phyloP scores from a whole-genome alignment of 2,797 vertebrate species.

The Haliaeetus albicilla region DNA sequence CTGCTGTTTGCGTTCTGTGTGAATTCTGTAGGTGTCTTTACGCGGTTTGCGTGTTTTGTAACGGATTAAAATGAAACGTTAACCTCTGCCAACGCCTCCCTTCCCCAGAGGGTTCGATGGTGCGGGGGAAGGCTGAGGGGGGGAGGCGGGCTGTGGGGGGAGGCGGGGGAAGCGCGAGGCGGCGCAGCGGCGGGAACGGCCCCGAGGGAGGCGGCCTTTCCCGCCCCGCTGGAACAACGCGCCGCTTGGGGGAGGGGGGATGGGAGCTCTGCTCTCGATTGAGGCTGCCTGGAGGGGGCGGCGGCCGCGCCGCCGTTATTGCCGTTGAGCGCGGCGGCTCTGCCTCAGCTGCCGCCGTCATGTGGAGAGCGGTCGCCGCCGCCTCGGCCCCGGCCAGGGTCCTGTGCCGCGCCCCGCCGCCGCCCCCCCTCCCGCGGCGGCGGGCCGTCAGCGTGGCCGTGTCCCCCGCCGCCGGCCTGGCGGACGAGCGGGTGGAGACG shows the following conservation, averaged over 20 bases:
- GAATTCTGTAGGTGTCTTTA: accelerated
- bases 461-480: constrained; percentile 12
- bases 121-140: too few relatives aligned
- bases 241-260: too few relatives aligned
- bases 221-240: neutral
- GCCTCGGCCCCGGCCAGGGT: neutral
- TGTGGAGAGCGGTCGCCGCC: neutral
- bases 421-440: neutral
- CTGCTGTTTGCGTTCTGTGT: accelerated
- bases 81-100: neutral
- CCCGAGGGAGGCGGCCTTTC: too few relatives aligned
- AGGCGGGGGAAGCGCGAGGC: neutral
- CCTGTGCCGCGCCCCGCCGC: neutral
- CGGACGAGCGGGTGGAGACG: constrained; percentile 48
- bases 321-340: neutral
- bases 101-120: accelerated
- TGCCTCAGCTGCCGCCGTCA: neutral
- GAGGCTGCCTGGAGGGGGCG: neutral
- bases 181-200: neutral
- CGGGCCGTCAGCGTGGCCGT: neutral
- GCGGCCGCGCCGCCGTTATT: neutral
- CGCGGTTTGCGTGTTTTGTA: neutral
- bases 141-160: too few relatives aligned
- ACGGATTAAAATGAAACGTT: neutral
- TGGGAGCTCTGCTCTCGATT: neutral